Conservation (phyloP, 1,140 invertebrate genomes). For the Neotoxoptera formosana region DNA sequence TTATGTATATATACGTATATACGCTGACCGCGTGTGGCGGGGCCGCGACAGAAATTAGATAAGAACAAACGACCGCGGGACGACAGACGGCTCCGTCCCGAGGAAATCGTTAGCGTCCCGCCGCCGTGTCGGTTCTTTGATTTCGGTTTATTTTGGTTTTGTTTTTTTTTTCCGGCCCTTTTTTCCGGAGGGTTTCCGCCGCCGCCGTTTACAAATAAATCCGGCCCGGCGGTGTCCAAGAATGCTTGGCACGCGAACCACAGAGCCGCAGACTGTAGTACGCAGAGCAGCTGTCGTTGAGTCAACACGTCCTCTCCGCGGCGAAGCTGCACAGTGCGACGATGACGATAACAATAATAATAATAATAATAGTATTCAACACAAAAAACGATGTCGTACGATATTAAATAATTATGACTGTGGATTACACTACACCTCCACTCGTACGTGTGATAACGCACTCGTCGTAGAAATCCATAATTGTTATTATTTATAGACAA, state of each 20-base stretch:
- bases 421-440: neutral
- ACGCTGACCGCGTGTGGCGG: neutral
- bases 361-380: neutral
- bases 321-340: neutral
- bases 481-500: neutral
- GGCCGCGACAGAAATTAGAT: neutral
- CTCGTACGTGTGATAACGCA: neutral
- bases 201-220: neutral
- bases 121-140: neutral
- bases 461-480: neutral
- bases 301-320: neutral
- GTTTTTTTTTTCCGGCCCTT: neutral
- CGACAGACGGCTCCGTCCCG: neutral
- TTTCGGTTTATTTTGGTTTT: neutral
- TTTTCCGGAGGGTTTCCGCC: neutral
- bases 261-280: too few relatives aligned
- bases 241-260: constrained; percentile 2
- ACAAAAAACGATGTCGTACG: neutral
- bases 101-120: neutral
- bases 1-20: too few relatives aligned
- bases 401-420: too few relatives aligned
- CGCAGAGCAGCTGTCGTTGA: neutral
- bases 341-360: neutral
- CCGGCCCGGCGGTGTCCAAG: neutral
- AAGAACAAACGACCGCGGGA: constrained; percentile 35